Percentiles rank a stretch among this genome's conserved stretches.
These are phyloP conservation scores for Hipposideros larvatus DNA, from an alignment of 2,797 vertebrate species.

Conservation along the genomic window DNA sequence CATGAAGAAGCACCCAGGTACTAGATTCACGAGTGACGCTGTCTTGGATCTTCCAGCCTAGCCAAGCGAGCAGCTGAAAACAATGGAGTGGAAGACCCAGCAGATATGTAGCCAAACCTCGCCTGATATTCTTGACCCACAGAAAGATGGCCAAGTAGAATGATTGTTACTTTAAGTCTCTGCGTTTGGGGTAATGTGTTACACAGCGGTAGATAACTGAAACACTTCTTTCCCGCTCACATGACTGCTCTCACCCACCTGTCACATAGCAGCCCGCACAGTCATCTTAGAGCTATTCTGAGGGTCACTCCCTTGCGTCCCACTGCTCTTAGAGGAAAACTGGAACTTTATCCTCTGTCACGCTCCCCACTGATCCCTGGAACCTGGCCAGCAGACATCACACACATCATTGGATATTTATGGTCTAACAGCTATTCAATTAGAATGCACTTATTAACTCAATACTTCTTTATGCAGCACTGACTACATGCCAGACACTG, in stretches of 20 bases:
- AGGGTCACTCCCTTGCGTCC: neutral
- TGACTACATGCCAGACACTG: neutral
- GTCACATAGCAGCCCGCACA: accelerated
- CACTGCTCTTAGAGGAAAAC: neutral
- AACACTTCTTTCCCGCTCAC: neutral
- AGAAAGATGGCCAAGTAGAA: neutral
- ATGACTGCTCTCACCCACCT: too few species aligned
- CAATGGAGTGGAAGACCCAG: neutral
- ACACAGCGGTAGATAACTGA: neutral
- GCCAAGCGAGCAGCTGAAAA: neutral
- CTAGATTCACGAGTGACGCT: neutral
- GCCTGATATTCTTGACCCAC: neutral
- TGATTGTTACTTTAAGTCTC: neutral
- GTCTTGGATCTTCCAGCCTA: neutral
- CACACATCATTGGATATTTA: slow-evolving; percentile 30
- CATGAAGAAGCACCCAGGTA: neutral
- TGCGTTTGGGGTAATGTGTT: neutral
- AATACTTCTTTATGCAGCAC: neutral
- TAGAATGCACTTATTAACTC: slow-evolving; percentile 58
- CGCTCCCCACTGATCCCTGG: slow-evolving; percentile 43
- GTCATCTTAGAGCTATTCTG: neutral
- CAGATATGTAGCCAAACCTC: neutral
- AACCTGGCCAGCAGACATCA: neutral
- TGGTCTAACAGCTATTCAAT: slow-evolving; percentile 55
- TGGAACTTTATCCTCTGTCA: neutral